Evolutionary conservation across 2,113 vertebrate genomes (phyloP), one percentile per base, ranked within the genome.

Genomic region (Gulo gulo): DNA sequence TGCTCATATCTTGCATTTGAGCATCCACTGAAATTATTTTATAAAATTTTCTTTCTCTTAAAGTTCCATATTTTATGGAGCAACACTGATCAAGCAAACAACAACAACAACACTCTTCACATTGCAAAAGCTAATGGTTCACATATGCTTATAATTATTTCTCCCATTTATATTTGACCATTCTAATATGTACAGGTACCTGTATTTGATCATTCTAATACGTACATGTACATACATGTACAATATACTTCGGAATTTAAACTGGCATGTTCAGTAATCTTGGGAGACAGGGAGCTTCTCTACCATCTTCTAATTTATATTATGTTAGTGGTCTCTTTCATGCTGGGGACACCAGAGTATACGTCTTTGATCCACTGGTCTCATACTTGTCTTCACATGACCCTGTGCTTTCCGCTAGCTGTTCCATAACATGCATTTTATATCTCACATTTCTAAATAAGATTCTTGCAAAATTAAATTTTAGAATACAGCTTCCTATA

Each of bases 391-490:
- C 20, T 7, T 95, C 34, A 57, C 1, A 18, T 36, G 24, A 91
- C 55, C 18, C 39, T 84, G 31, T 87, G 31, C 65, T 95, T 85
- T 71, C 55, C 23, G 79, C 23, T 59, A 61, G 2, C 24, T 94
- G 6, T 90, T 97, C 89, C 31, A 89, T 52, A 9, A 9, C 29
- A 88, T 21, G 34, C 39, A 79, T 74, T 86, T 95, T 93, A 45
- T 14, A 67, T 21, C 45, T 92, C 45, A 42, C 39, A 81, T 74
- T 83, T 79, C 82, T 90, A 94, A 94, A 90, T 92, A 71, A 97
- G 34, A 96, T 52, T 91, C 42, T 96, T 89, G 0, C 15, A 90
- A 91, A 97, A 95, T 96, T 90, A 94, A 95, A 47, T 96, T 93
- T 95, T 93, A 89, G 57, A 92, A 87, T 74, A 18, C 15, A 55